Base-by-base conservation (phyloP, 2,888 invertebrate species). In the Dione vanillae region DNA sequence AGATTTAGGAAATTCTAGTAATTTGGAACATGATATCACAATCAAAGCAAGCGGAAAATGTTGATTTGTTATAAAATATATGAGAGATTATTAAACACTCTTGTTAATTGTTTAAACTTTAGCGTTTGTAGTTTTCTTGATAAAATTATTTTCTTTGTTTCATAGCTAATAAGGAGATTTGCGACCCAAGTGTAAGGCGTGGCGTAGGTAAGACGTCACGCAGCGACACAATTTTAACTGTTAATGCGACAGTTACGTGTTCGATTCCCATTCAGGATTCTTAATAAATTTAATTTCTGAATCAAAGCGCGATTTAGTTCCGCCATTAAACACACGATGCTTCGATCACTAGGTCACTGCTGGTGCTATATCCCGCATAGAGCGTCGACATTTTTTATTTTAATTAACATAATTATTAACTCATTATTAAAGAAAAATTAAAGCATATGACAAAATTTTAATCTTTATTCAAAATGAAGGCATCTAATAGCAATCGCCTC, bases 21-120 rank as follows among this genome's bases (percentile, higher is more conserved):
- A 64, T 64, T 49, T 64, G 45, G 16, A 65, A 65, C 65, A n/a
- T 52, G 64, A 61, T 61, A 45, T 45, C 16, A 61, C 45, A 61
- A 61, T 43, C 27, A 45, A 11, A 61, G 11, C 35, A n/a, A 61
- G n/a, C 12, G 16, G n/a, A 27, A 27, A n/a, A 45, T 45, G 56
- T 56, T 56, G 37, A 56, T 56, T 16, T 40, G 3, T 40, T 16
- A 40, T 56, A 37, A 56, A 37, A 37, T 1, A 19, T 49, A 49
- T 49, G 11, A 40, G 56, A 40, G 16, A 54, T 16, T 8, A 16
- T 35, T n/a, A 37, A 45, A 14, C 10, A 3, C 5, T 27, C 2
- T 5, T 27, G 27, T 27, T 27, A 27, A 49, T 11, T 49, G 12
- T 11, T 49, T 49, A 11, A 49, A 19, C 2, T 19, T 19, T 19